These are phyloP conservation scores for Enteromius viviparus DNA, from an alignment of 2,797 vertebrate genomes.

Conservation along the genomic window DNA sequence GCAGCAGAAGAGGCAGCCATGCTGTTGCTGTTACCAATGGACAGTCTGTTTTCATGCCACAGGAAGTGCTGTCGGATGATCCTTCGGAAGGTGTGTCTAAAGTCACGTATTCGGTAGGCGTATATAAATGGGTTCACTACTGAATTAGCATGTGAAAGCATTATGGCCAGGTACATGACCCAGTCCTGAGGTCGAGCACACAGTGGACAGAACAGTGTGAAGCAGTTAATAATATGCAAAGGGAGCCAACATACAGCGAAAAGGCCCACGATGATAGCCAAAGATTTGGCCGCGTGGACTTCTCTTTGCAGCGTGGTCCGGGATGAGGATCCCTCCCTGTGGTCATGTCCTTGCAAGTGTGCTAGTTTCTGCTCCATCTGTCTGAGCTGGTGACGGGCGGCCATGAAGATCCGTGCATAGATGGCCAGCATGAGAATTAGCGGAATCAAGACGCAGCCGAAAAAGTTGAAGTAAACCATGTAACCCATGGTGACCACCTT, in stretches of 20 bases:
- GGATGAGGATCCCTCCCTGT: constrained; percentile 66
- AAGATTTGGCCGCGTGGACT: constrained; percentile 92
- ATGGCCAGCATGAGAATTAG: constrained; percentile 91
- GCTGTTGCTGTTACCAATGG: constrained; percentile 59
- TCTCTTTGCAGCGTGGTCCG: constrained; percentile 90
- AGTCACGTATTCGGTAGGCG: constrained; percentile 93
- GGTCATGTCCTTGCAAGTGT: constrained; percentile 55
- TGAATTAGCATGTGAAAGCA: constrained; percentile 94
- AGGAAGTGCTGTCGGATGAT: constrained; percentile 86
- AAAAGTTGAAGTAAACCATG: constrained; percentile 99
- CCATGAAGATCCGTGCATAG: constrained; percentile 94
- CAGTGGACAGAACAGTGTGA: constrained; percentile 82
- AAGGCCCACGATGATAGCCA: constrained; percentile 94
- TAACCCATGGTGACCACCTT: constrained; percentile 92
- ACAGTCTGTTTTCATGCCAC: constrained; percentile 67
- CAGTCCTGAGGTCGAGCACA: constrained; percentile 80
- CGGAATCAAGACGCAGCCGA: constrained; percentile 89
- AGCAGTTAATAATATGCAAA: constrained; percentile 91
- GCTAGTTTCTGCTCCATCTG: constrained; percentile 86
- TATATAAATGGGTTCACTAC: constrained; percentile 98
- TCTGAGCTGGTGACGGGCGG: constrained; percentile 88
- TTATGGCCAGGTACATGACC: constrained; percentile 91
- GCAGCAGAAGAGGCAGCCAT: constrained; percentile 65
- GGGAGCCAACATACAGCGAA: constrained; percentile 97
- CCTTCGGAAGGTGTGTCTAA: constrained; percentile 89